These are phyloP conservation scores for Dolichomitus sp. DNA, from an alignment of 2,888 invertebrate genomes.

Conservation along the genomic window DNA sequence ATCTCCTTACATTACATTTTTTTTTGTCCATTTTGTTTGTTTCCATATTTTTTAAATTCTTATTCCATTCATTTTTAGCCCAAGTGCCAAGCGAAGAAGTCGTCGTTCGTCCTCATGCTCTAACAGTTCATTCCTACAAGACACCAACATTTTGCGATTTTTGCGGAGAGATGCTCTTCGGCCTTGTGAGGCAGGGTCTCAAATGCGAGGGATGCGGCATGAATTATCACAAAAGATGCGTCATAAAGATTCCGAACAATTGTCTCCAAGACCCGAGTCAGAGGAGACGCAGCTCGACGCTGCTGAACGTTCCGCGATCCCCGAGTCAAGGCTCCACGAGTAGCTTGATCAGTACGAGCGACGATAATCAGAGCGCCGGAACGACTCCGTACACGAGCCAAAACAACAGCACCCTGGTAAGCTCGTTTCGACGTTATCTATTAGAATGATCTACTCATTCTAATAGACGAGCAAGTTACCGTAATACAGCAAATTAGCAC, in stretches of 20 bases:
- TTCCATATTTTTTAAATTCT: background rate
- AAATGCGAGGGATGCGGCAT: constrained; percentile 99
- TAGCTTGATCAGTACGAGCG: constrained; percentile 88
- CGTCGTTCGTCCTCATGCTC: constrained; percentile 95
- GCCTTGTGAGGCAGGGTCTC: constrained; percentile 98
- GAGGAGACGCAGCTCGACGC: constrained; percentile 82
- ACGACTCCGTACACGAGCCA: constrained; percentile 86
- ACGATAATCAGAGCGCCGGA: constrained; percentile 87
- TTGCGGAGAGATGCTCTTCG: constrained; percentile 99
- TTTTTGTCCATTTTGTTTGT: too few species aligned
- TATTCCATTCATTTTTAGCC: constrained; percentile 79
- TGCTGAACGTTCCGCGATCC: constrained; percentile 88
- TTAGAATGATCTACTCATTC: constrained; percentile 52
- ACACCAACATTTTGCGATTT: constrained; percentile 99
- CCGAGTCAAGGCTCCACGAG: constrained; percentile 92
- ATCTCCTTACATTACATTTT: constrained; percentile 51
- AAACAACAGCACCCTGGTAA: constrained; percentile 92
- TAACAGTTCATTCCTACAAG: constrained; percentile 99
- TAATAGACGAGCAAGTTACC: constrained; percentile 15
- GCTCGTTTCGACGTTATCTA: constrained; percentile 78
- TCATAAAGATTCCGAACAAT: constrained; percentile 99
- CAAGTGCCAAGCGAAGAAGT: constrained; percentile 88
- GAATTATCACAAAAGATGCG: constrained; percentile 99
- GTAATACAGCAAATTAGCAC: background rate
- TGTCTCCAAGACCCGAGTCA: constrained; percentile 89